Evolutionary conservation across 2,113 vertebrate species (phyloP).

Genomic region (Eudyptes chrysolophus): DNA sequence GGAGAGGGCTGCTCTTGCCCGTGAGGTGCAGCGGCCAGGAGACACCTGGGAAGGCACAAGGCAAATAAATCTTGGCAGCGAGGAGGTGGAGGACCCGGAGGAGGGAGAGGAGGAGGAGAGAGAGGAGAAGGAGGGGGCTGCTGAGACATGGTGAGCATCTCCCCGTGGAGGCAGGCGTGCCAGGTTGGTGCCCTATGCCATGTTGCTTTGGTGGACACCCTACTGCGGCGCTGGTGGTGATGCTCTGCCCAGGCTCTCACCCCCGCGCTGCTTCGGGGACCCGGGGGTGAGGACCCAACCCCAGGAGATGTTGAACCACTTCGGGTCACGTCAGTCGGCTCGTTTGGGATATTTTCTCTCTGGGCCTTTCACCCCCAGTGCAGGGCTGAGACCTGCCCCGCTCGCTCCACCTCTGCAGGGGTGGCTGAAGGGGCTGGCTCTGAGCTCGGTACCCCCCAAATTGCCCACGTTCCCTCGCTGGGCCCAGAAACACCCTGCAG

Average conservation of each 20-base stretch:
- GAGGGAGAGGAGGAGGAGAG: not conserved
- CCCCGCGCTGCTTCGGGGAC: accelerated
- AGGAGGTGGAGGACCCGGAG: not conserved
- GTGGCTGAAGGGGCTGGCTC: not conserved
- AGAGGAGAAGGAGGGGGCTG: not conserved
- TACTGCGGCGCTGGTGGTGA: not conserved
- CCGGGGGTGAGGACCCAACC: not conserved
- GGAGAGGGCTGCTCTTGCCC: not conserved
- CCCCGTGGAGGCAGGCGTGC: not conserved
- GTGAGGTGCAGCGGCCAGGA: not conserved
- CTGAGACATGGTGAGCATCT: not conserved
- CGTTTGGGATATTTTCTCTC: not conserved
- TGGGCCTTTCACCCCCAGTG: not conserved
- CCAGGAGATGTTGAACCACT: not conserved
- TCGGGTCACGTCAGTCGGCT: too few species aligned
- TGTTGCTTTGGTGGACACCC: not conserved
- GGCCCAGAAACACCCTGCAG: not conserved
- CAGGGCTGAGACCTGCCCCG: not conserved
- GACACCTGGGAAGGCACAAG: not conserved
- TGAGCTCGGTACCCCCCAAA: not conserved
- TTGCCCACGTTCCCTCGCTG: accelerated
- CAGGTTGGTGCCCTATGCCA: too few species aligned
- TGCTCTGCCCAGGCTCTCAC: not conserved
- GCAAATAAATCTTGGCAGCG: not conserved
- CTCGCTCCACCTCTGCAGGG: not conserved